Evolutionary conservation across 2,113 vertebrate species (phyloP).

Genomic region (Pachycephala philippinensis): DNA sequence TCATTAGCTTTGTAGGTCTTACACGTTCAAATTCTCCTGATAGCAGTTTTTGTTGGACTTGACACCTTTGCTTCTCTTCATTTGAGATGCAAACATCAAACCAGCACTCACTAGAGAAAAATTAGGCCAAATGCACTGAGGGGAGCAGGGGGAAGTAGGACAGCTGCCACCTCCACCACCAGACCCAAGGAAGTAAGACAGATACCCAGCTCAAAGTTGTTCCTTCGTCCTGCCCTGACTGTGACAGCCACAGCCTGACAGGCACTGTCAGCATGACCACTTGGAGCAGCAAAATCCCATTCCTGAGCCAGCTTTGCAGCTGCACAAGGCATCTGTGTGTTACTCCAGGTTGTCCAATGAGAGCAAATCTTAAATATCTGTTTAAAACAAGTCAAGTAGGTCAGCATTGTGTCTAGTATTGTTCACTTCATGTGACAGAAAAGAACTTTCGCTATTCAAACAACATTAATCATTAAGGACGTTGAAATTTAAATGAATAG

Average conservation of each 20-base stretch:
- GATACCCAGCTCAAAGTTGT: fast-evolving
- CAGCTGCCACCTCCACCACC: background rate
- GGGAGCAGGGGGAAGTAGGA: background rate
- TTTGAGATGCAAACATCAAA: background rate
- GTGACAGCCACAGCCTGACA: background rate
- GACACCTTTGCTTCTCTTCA: background rate
- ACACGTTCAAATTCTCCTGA: background rate
- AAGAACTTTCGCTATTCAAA: background rate
- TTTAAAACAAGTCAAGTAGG: background rate
- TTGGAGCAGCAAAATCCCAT: background rate
- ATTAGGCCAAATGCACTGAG: background rate
- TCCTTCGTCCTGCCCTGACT: background rate
- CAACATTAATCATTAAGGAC: background rate
- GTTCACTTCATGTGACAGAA: background rate
- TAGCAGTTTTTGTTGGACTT: background rate
- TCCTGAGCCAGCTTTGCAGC: background rate
- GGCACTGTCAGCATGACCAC: background rate
- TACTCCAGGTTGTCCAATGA: background rate
- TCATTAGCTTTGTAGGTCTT: background rate
- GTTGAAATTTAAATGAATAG: background rate
- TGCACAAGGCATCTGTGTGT: background rate
- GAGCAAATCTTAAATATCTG: background rate
- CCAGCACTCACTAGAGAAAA: background rate
- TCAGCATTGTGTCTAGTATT: background rate
- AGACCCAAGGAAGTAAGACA: background rate